Percentiles rank a stretch among this genome's conserved stretches.
phyloP scores from a whole-genome alignment of 2,113 vertebrate species.

The Pterocles burchelli region DNA sequence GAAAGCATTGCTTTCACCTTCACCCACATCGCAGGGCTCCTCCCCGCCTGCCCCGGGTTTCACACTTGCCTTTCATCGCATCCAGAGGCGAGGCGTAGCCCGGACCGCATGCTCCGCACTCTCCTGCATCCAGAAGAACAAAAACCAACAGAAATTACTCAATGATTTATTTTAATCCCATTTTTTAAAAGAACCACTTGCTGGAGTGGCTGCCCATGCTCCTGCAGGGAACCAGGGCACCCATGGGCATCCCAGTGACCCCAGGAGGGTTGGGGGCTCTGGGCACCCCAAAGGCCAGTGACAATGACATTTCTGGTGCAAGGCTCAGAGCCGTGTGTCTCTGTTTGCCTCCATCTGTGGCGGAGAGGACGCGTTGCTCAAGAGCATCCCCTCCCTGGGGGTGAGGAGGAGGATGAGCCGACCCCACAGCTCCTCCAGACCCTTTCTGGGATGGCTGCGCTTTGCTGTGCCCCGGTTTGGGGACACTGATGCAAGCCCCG shows the following conservation, averaged over 20 bases:
- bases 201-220: background rate
- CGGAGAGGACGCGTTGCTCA: background rate
- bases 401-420: background rate
- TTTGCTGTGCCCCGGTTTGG: background rate
- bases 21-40: background rate
- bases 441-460: background rate
- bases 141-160: background rate
- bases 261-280: background rate
- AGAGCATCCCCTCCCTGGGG: background rate
- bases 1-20: background rate
- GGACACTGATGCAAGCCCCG: background rate
- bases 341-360: background rate
- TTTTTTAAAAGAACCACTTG: accelerated
- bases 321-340: background rate
- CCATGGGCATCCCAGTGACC: background rate
- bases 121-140: conserved; percentile 49
- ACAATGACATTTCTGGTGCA: too few species aligned
- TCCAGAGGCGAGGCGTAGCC: conserved; percentile 86
- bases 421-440: background rate
- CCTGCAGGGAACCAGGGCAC: background rate
- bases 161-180: background rate
- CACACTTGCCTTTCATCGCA: conserved; percentile 88
- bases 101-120: conserved; percentile 83
- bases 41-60: background rate
- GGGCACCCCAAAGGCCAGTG: background rate